Evolutionary conservation across 2,888 invertebrate species (phyloP).

Genomic region (Pollenia amentaria): DNA sequence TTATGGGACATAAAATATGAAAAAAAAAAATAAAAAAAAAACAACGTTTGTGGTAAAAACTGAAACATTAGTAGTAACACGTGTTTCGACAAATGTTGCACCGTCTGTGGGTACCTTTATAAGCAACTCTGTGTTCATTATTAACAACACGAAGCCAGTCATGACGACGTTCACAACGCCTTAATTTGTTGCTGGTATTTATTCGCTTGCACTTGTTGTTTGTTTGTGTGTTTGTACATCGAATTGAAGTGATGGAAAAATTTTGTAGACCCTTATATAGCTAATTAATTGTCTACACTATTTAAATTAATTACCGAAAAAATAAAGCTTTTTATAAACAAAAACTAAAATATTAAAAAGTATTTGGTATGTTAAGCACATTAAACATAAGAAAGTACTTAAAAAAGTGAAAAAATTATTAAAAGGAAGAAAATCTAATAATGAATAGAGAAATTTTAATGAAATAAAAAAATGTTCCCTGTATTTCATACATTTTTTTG

Average conservation of each 20-base stretch:
- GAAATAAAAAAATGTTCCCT: constrained; percentile 29
- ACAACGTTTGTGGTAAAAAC: too few relatives aligned
- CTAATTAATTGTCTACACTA: constrained; percentile 1
- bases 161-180: background rate
- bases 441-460: constrained; percentile 62
- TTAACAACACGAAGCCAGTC: background rate
- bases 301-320: constrained; percentile 47
- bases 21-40: too few relatives aligned
- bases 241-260: constrained; percentile 24
- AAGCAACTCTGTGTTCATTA: background rate
- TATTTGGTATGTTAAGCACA: background rate
- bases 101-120: background rate
- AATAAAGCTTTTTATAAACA: background rate
- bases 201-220: constrained; percentile 54
- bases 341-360: background rate
- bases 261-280: constrained; percentile 38
- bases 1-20: too few relatives aligned
- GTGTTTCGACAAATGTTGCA: too few relatives aligned
- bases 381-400: background rate
- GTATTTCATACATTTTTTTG: background rate
- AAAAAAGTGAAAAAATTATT: background rate
- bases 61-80: too few relatives aligned
- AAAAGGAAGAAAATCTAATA: background rate
- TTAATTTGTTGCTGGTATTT: constrained; percentile 29
- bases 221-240: constrained; percentile 56